phyloP scores from a whole-genome alignment of 2,797 vertebrate species.

The Octomys mimax region DNA sequence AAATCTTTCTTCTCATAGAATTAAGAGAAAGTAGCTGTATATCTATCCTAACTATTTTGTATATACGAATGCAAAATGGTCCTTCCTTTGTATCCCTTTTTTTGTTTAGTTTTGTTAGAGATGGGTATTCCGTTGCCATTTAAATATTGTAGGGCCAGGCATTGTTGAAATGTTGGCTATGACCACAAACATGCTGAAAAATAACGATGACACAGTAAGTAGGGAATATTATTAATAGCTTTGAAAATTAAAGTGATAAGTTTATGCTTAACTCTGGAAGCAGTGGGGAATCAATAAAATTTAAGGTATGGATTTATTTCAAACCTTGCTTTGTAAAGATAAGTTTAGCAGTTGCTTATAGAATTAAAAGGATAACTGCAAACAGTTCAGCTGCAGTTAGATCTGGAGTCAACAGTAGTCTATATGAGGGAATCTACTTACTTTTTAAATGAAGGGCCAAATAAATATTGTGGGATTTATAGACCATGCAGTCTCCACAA shows the following conservation, averaged over 20 bases:
- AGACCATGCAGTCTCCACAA: background rate
- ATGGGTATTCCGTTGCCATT: too few species aligned
- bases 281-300: background rate
- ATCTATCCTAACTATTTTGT: too few species aligned
- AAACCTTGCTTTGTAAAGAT: background rate
- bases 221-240: background rate
- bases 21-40: too few species aligned
- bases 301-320: background rate
- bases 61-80: too few species aligned
- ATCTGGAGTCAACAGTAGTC: background rate
- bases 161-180: background rate
- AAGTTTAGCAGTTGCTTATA: background rate
- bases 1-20: too few species aligned
- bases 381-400: background rate
- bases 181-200: slow-evolving; percentile 24
- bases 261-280: slow-evolving; percentile 27
- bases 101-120: too few species aligned
- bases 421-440: background rate
- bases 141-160: too few species aligned
- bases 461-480: slow-evolving; percentile 19
- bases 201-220: background rate
- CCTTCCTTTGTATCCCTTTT: too few species aligned
- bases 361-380: background rate
- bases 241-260: slow-evolving; percentile 40
- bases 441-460: background rate